phyloP scores from a whole-genome alignment of 2,888 invertebrate species.

The Tinea pellionella region DNA sequence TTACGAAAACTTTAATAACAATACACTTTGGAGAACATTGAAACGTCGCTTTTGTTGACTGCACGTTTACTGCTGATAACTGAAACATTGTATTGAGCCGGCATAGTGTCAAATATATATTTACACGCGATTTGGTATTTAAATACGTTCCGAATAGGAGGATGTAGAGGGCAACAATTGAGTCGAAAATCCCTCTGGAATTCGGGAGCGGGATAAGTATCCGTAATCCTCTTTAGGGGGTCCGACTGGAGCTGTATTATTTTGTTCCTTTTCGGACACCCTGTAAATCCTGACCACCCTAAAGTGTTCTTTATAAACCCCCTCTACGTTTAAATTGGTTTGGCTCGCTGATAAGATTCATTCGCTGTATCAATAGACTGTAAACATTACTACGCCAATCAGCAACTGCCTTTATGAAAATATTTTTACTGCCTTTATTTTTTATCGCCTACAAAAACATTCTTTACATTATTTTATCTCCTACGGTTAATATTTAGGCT shows the following conservation, averaged over 20 bases:
- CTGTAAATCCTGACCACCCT: constrained; percentile 1
- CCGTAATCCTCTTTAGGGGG: constrained; percentile 10
- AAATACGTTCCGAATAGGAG: too few species aligned
- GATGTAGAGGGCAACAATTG: neutral
- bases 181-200: neutral
- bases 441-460: too few species aligned
- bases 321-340: neutral
- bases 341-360: neutral
- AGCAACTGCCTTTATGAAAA: too few species aligned
- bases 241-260: constrained; percentile 5
- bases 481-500: too few species aligned
- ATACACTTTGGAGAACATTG: neutral
- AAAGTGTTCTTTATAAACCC: neutral
- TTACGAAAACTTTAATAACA: neutral
- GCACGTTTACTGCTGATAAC: neutral
- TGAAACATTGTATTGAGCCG: too few species aligned
- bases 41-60: neutral
- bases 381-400: too few species aligned
- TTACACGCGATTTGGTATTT: too few species aligned
- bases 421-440: too few species aligned
- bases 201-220: constrained; percentile 6
- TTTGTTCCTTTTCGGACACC: constrained; percentile 9
- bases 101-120: too few species aligned
- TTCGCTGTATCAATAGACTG: too few species aligned
- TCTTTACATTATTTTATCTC: too few species aligned